These are phyloP conservation scores for Falcaria lacertinaria DNA, from an alignment of 2,888 invertebrate genomes.

Conservation along the genomic window DNA sequence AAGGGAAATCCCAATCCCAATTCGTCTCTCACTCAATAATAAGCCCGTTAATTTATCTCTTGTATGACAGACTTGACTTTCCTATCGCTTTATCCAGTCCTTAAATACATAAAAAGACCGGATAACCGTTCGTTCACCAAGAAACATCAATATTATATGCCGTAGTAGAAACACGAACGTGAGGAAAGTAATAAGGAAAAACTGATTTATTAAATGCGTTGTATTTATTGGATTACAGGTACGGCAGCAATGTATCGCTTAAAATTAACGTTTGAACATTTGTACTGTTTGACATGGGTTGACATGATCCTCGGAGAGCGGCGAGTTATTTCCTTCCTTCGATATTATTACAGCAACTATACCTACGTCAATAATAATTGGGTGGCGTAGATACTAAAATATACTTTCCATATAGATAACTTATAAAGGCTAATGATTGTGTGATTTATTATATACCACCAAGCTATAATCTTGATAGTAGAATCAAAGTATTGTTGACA, in stretches of 20 bases:
- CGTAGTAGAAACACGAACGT: neutral
- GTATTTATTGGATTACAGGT: neutral
- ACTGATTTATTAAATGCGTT: neutral
- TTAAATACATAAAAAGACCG: no score
- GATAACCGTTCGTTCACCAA: no score
- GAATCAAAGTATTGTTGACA: neutral
- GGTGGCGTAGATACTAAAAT: neutral
- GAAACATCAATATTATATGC: no score
- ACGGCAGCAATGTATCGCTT: conserved; percentile 15
- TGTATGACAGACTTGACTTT: no score
- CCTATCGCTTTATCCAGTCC: no score
- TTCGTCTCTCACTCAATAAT: no score
- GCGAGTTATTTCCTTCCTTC: conserved; percentile 9
- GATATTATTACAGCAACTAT: conserved; percentile 15
- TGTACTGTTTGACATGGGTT: conserved; percentile 33
- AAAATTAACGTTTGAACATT: conserved; percentile 28
- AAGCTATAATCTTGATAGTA: neutral
- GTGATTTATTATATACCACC: neutral
- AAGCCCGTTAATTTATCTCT: no score
- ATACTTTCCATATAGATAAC: neutral
- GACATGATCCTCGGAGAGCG: conserved; percentile 17
- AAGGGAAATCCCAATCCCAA: no score
- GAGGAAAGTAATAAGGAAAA: neutral
- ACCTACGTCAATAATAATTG: conserved; percentile 2
- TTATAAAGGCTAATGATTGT: neutral